Conservation (phyloP, 2,888 invertebrate genomes). For the Athalia circularis region DNA sequence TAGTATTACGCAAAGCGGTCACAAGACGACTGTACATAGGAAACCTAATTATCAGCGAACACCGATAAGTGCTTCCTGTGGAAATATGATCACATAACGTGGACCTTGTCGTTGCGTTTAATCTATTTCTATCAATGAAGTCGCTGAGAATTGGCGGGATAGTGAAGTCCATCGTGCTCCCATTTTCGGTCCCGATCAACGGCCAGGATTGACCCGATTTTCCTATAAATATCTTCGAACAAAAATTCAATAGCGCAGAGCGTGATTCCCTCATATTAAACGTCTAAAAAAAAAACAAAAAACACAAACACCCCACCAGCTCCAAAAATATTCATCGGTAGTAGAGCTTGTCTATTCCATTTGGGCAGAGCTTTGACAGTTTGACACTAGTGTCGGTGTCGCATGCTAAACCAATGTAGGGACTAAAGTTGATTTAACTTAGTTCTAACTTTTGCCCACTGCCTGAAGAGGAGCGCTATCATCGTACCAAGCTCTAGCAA, state of each 20-base stretch:
- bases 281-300: too few species aligned
- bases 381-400: too few species aligned
- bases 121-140: conserved; percentile 21
- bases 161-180: background rate
- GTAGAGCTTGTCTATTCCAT: too few species aligned
- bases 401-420: too few species aligned
- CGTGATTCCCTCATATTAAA: too few species aligned
- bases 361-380: too few species aligned
- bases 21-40: conserved; percentile 53
- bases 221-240: conserved; percentile 2
- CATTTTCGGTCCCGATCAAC: background rate
- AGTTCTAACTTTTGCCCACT: too few species aligned
- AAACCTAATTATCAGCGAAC: conserved; percentile 34
- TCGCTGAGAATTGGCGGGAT: conserved; percentile 17
- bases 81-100: background rate
- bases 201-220: background rate
- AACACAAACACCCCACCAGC: too few species aligned
- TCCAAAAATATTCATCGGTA: too few species aligned
- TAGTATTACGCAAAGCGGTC: conserved; percentile 54
- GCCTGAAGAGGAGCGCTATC: too few species aligned
- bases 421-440: too few species aligned
- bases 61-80: conserved; percentile 17
- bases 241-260: background rate
- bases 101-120: background rate
- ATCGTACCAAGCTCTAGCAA: too few species aligned